These are phyloP conservation scores for Diogma glabrata DNA, from an alignment of 2,888 invertebrate species.

Conservation along the genomic window DNA sequence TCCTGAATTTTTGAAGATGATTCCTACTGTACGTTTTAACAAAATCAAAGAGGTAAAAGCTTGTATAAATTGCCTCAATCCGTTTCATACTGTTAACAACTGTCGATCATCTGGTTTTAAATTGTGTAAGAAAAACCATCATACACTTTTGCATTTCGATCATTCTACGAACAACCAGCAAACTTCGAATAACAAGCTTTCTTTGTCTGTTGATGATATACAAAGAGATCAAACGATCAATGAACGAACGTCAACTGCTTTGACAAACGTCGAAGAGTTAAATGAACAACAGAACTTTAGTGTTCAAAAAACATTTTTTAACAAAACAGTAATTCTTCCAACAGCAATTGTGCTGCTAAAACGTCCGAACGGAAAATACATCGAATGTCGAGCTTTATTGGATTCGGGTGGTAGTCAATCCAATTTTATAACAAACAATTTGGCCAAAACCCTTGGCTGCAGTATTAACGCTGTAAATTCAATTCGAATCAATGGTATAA, in stretches of 20 bases:
- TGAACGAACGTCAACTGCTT: neutral
- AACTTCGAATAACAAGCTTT: neutral
- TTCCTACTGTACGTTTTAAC: neutral
- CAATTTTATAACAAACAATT: neutral
- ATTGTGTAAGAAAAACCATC: neutral
- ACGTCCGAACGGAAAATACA: no score
- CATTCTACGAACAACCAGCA: neutral
- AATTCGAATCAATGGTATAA: no score
- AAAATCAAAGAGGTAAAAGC: neutral
- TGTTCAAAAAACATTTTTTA: neutral
- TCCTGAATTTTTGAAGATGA: neutral
- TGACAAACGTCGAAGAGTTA: neutral
- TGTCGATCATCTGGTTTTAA: neutral
- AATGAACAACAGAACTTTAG: neutral
- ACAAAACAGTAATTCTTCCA: neutral
- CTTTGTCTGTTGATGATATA: neutral
- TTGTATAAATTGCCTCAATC: neutral
- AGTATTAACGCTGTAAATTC: no score
- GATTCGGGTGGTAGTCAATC: neutral
- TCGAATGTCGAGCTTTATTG: neutral
- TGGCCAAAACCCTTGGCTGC: no score
- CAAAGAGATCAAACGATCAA: no score
- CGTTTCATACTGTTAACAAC: neutral
- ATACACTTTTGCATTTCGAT: neutral
- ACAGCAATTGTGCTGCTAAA: no score